These are phyloP conservation scores for Nephila pilipes DNA, from an alignment of 1,140 invertebrate species.

Conservation along the genomic window DNA sequence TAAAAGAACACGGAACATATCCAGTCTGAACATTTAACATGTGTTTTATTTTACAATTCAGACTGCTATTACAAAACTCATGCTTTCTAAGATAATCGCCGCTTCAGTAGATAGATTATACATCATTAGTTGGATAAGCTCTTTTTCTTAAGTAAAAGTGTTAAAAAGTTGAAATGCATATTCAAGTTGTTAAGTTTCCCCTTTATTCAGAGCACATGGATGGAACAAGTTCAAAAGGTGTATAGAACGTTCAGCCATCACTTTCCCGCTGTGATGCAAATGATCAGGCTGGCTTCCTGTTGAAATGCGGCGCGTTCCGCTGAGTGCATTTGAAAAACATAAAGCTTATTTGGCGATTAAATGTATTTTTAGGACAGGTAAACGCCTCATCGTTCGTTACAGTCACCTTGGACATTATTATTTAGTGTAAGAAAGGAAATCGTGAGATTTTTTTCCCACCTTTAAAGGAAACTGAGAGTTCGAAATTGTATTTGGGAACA, in stretches of 20 bases:
- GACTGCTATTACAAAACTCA: too few species aligned
- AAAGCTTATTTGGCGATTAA: neutral
- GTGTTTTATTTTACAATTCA: too few species aligned
- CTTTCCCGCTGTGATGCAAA: neutral
- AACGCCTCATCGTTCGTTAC: neutral
- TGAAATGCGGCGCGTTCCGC: neutral
- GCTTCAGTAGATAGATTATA: too few species aligned
- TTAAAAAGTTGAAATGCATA: too few species aligned
- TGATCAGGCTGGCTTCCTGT: neutral
- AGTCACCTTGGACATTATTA: neutral
- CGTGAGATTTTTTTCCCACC: neutral
- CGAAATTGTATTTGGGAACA: neutral
- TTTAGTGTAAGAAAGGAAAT: neutral
- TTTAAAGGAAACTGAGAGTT: neutral
- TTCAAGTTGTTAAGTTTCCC: too few species aligned
- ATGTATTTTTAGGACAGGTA: neutral
- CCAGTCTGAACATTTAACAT: too few species aligned
- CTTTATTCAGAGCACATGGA: too few species aligned
- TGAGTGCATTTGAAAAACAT: neutral
- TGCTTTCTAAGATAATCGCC: too few species aligned
- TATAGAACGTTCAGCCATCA: neutral
- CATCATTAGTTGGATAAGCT: too few species aligned
- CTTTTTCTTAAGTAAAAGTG: too few species aligned
- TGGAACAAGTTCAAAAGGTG: too few species aligned
- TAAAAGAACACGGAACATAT: too few species aligned